These are phyloP conservation scores for Myotis brandtii DNA, from an alignment of 2,113 vertebrate genomes.

Conservation along the genomic window DNA sequence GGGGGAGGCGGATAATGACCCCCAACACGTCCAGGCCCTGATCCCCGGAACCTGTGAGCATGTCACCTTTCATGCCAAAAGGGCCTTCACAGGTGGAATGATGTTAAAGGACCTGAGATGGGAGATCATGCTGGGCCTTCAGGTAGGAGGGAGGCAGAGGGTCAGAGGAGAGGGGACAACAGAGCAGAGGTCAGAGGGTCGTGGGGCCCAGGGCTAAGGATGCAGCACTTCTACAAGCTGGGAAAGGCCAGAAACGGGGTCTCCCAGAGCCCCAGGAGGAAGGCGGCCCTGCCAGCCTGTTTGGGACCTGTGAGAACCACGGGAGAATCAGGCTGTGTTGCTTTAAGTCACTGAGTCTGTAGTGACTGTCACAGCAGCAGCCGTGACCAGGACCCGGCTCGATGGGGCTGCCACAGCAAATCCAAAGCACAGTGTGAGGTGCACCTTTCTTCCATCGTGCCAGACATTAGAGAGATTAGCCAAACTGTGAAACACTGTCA, in stretches of 20 bases:
- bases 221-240: not conserved
- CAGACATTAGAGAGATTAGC: not conserved
- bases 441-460: not conserved
- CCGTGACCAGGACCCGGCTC: fast-evolving
- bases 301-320: too few relatives aligned
- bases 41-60: fast-evolving
- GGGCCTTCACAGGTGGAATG: not conserved
- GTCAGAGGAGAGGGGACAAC: not conserved
- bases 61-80: not conserved
- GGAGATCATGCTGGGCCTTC: too few relatives aligned
- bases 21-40: fast-evolving
- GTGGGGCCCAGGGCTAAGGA: not conserved
- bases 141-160: not conserved
- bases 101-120: not conserved
- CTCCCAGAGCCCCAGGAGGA: not conserved
- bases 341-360: not conserved
- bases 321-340: fast-evolving
- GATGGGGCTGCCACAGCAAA: too few relatives aligned
- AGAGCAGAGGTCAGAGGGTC: too few relatives aligned
- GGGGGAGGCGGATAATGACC: not conserved
- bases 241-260: not conserved
- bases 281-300: fast-evolving
- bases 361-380: not conserved
- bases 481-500: not conserved
- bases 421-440: not conserved